Conservation (phyloP, 2,888 invertebrate species). For the Colostygia pectinataria region DNA sequence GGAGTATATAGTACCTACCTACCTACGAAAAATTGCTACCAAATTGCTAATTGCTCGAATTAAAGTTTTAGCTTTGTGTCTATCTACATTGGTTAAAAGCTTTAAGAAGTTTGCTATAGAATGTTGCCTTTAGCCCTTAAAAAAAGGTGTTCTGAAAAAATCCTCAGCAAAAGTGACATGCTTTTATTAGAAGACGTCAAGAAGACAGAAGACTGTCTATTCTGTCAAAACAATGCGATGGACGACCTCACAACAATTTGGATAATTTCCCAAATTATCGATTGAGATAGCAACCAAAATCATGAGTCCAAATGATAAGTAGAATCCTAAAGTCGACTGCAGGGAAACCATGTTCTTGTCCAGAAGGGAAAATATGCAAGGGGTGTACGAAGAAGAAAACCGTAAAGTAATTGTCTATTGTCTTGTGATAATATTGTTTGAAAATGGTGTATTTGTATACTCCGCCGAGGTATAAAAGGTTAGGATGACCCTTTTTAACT, state of each 20-base stretch:
- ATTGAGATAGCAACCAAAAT: slow-evolving; percentile 3
- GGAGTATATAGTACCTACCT: too few relatives aligned
- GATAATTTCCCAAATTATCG: slow-evolving; percentile 21
- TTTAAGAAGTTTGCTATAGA: too few relatives aligned
- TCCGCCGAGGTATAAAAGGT: slow-evolving; percentile 47
- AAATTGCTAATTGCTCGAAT: too few relatives aligned
- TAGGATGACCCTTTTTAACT: slow-evolving; percentile 6
- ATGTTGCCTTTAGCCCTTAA: too few relatives aligned
- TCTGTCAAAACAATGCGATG: slow-evolving; percentile 20
- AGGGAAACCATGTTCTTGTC: slow-evolving; percentile 40
- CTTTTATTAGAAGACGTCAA: not conserved
- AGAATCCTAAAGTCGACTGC: slow-evolving; percentile 34
- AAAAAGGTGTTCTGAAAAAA: not conserved
- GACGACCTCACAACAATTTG: slow-evolving; percentile 21
- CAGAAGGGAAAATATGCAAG: slow-evolving; percentile 33
- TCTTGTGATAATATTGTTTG: slow-evolving; percentile 21
- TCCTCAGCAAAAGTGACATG: not conserved
- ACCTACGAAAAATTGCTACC: too few relatives aligned
- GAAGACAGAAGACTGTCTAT: not conserved
- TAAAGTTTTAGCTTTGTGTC: too few relatives aligned
- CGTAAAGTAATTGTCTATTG: slow-evolving; percentile 46
- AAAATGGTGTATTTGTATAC: slow-evolving; percentile 40
- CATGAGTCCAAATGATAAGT: slow-evolving; percentile 33
- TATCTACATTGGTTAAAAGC: too few relatives aligned
- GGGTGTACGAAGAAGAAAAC: slow-evolving; percentile 36